Evolutionary conservation across 53 echinoderm and acorn worm species (phyloP).

Genomic region (Apostichopus leukothele): DNA sequence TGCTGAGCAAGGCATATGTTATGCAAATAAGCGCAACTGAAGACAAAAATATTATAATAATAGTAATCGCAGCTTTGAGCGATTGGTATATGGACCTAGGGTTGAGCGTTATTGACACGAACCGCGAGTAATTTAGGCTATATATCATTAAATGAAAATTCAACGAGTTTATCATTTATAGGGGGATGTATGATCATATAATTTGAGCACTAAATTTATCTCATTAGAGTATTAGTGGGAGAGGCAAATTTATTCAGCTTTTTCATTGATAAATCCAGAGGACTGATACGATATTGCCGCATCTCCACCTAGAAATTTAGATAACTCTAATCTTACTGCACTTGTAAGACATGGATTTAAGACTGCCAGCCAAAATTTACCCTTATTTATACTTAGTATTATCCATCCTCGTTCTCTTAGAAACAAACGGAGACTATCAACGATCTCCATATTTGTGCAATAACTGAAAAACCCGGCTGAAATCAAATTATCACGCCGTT

Average conservation of each 20-base stretch:
- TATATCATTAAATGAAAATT: not conserved
- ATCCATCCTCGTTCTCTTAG: not conserved
- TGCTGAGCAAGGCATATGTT: too few relatives aligned
- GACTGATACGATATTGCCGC: too few relatives aligned
- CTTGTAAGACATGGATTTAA: not conserved
- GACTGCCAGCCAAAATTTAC: not conserved
- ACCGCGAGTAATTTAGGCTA: not conserved
- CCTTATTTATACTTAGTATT: not conserved
- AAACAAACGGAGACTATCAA: not conserved
- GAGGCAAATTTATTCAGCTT: too few relatives aligned
- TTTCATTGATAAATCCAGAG: too few relatives aligned
- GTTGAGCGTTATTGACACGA: too few relatives aligned
- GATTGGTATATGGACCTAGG: too few relatives aligned
- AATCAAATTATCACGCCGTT: not conserved
- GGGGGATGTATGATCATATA: not conserved
- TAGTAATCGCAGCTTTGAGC: too few relatives aligned
- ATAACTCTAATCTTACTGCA: not conserved
- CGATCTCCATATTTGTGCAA: not conserved
- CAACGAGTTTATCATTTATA: not conserved
- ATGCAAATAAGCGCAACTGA: too few relatives aligned
- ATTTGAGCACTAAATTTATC: too few relatives aligned
- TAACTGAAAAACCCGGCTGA: not conserved
- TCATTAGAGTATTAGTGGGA: too few relatives aligned
- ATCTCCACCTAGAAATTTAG: not conserved
- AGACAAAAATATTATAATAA: too few relatives aligned